Evolutionary conservation across 2,797 vertebrate species (phyloP), one percentile per base, ranked within the genome.

Genomic region (Danio aesculapii): DNA sequence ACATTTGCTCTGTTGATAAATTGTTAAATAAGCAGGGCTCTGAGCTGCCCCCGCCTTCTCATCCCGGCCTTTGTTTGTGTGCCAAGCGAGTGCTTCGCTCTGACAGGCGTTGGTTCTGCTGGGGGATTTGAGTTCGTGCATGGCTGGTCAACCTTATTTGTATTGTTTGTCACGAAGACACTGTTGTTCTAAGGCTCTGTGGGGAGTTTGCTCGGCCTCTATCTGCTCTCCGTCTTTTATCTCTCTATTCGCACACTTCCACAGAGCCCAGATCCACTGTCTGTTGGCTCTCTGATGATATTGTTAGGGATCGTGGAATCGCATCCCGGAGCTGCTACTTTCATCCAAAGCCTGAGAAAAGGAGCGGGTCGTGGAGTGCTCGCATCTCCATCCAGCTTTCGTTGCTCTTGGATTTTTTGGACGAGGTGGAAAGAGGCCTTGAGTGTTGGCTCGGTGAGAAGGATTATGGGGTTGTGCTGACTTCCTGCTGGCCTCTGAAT

Each of bases 171-270:
- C 93, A 94, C 89, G 82, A 86, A 91, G 92, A 93, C 90, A 87
- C 88, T 88, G 93, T 93, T 94, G 93, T 93, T 93, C 90, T 89
- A 92, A 88, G 88, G 91, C 91, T 93, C 92, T 92, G 91, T 88
- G 88, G 91, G 92, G 91, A 93, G 90, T 89, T 86, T 89, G 88
- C 91, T 92, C 86, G 6, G 21, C 55, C 61, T 68, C 61, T 59
- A 14, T 62, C 88, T 89, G 86, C 88, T 90, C 89, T 88, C 84
- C 76, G 87, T 90, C 85, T 72, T 80, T 70, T 79, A 66, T 84
- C 71, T 86, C 69, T 84, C 79, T 74, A 55, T 80, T 84, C 46
- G 75, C 63, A 76, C 79, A 63, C 69, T 72, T 66, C 59, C 72
- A 66, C 50, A 49, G 76, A 81, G 69, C 63, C 52, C 16, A 80